phyloP scores from a whole-genome alignment of 2,113 vertebrate genomes.

The Xerus inauris region DNA sequence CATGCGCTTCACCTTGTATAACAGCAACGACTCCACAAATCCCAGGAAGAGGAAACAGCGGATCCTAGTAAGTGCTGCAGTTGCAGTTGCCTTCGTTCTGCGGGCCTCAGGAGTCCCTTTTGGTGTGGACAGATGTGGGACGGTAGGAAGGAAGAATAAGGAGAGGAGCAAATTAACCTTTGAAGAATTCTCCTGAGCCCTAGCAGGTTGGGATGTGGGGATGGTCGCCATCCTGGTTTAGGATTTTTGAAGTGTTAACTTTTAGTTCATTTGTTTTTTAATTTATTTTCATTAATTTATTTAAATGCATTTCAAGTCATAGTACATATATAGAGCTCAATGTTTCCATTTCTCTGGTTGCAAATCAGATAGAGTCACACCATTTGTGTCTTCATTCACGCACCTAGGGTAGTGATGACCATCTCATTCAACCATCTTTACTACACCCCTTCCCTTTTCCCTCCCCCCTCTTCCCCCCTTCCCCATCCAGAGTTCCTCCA shows the following conservation, averaged over 20 bases:
- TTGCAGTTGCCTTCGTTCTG: background rate
- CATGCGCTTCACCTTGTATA: conserved; percentile 90
- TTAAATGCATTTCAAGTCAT: no score
- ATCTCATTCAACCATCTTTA: no score
- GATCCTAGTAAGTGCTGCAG: conserved; percentile 89
- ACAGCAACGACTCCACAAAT: conserved; percentile 85
- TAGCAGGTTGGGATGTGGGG: background rate
- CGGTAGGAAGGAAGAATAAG: background rate
- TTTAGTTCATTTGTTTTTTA: conserved; percentile 1
- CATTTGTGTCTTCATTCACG: no score
- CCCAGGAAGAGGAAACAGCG: conserved; percentile 89
- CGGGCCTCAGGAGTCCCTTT: background rate
- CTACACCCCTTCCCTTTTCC: no score
- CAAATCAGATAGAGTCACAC: no score
- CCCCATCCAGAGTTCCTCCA: no score
- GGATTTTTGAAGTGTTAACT: background rate
- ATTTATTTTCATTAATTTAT: no score
- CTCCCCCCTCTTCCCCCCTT: no score
- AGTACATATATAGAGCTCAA: no score
- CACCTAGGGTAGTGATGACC: no score
- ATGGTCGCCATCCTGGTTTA: background rate
- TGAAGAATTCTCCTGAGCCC: background rate
- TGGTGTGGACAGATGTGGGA: background rate
- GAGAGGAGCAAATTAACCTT: background rate
- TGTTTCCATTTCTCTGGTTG: no score